Evolutionary conservation across 2,797 vertebrate genomes (phyloP), one percentile per base, ranked within the genome.

Genomic region (Spinibarbus caldwelli): DNA sequence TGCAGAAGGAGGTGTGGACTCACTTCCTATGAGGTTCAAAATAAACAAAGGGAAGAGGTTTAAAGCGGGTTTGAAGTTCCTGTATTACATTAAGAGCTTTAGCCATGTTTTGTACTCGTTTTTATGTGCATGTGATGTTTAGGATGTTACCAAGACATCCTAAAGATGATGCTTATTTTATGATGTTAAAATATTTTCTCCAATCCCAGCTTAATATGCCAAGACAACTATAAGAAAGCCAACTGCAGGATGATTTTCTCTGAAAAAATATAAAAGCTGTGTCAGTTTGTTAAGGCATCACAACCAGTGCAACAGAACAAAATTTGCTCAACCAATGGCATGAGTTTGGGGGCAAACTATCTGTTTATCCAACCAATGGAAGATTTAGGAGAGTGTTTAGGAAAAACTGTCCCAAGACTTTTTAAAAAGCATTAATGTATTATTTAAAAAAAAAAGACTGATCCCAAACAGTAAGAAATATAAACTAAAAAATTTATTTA

Each of bases 1-100:
- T 73, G 94, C 93, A 81, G 95, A 93, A 7, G 92, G 88, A 12
- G 95, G 95, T 84, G 95, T 95, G 87, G 94, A 92, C 79, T 97
- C 96, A 43, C 95, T 97, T 94, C 96, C 96, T 97, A 82, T 31
- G 26, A 71, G 82, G 45, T 78, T 72, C 26, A 87, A 66, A 70
- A 85, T 38, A 82, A 26, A 72, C 52, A 77, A 7, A 52, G 21
- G 72, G 31, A 84, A 73, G 83, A 54, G 70, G 76, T 52, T 66
- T 15, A 70, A 85, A 67, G 67, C 17, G 0, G 10, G 23, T 67
- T n/a, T 49, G 29, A 66, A 78, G 57, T 79, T 66, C 41, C 67
- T 12, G 1, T 73, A 19, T 75, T 73, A 36, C 36, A 73, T 45
- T 57, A 45, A 62, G 6, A 23, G 52, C 67, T 62, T 59, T 29